Base-by-base conservation (phyloP, 2,888 invertebrate genomes). In the Alcis repandata region DNA sequence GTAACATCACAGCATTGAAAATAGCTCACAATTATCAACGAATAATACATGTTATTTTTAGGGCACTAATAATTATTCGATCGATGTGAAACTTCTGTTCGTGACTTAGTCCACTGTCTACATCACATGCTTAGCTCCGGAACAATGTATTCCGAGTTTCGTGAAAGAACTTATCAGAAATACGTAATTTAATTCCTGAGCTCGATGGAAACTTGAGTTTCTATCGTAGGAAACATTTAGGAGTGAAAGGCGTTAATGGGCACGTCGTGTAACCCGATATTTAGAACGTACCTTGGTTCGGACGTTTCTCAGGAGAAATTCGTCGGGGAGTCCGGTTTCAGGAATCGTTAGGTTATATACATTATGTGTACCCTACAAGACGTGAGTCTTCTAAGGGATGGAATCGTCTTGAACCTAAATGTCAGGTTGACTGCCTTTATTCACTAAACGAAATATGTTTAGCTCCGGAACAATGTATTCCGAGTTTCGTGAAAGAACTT, bases 191-290 rank as follows among this genome's bases (percentile, higher is more conserved):
- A 72, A 74, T 74, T 63, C 63, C 20, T 60, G 62, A 68, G 65
- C 33, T 46, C 63, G 58, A 59, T 68, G 59, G 70, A 66, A 73
- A 72, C 72, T 69, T 60, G 70, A 72, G 68, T 69, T 68, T 62
- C 33, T 60, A 41, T 59, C 59, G 72, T 75, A 72, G 69, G 74
- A 76, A 76, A 65, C 77, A 74, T 76, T 79, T 76, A 75, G 70
- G 72, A 72, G 72, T 71, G 69, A 75, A 79, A 79, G 78, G 76
- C 75, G 76, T 79, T 87, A 86, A 86, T 86, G 82, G 84, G 76
- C 73, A 77, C 78, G 78, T 78, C 79, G 71, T 74, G 86, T 83
- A 83, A 86, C 79, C 74, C 71, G 84, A 86, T 86, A 84, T 81
- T 86, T 82, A 79, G 59, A 67, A 73, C 56, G 59, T 56, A 66